Evolutionary conservation across 2,888 invertebrate genomes (phyloP).

Genomic region (Oscheius sp.): DNA sequence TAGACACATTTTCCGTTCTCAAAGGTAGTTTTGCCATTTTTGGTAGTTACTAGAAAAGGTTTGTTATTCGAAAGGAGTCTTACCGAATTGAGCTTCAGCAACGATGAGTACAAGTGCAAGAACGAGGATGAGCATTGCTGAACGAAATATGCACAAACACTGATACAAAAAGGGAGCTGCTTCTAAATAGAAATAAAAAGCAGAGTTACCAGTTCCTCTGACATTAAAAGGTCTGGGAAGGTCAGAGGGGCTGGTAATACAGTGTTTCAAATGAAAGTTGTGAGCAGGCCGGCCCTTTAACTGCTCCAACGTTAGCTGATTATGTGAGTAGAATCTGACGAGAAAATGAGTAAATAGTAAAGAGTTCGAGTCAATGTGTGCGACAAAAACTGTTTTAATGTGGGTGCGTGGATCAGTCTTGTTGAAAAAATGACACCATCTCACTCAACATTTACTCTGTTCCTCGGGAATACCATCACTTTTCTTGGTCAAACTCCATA

Average conservation of each 20-base stretch:
- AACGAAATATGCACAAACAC: background rate
- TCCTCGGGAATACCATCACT: background rate
- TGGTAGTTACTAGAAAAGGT: background rate
- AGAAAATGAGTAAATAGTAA: too few relatives aligned
- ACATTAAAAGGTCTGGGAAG: too few relatives aligned
- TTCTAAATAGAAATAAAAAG: background rate
- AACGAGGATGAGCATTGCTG: background rate
- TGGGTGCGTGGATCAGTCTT: background rate
- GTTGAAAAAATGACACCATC: background rate
- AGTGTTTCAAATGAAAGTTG: background rate
- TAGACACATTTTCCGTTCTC: conserved; percentile 24
- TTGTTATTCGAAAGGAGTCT: background rate
- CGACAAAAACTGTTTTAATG: background rate
- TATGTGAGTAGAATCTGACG: too few relatives aligned
- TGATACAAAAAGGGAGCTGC: background rate
- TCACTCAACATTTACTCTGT: background rate
- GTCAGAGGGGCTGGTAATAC: too few relatives aligned
- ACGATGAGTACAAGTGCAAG: background rate
- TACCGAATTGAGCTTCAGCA: background rate
- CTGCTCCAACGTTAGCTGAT: too few relatives aligned
- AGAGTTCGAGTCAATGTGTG: too few relatives aligned
- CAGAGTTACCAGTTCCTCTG: background rate
- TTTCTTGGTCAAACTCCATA: too few relatives aligned
- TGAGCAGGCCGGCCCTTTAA: too few relatives aligned
- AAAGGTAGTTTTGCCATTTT: background rate